Conservation (phyloP, 1,140 invertebrate genomes). For the Himalopsyche phryganea region DNA sequence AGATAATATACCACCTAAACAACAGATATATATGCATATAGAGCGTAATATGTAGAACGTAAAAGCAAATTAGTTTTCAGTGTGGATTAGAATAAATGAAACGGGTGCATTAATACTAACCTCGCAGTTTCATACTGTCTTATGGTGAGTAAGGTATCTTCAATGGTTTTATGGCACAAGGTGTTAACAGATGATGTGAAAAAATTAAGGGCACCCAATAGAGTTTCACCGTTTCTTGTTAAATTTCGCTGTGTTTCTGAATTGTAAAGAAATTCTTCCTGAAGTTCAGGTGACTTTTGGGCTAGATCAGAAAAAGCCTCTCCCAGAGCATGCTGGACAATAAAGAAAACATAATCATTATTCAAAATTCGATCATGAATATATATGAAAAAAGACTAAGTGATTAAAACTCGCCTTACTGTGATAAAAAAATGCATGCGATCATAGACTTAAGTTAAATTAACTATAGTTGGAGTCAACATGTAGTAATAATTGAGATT, state of each 20-base stretch:
- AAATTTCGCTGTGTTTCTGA: slow-evolving; percentile 91
- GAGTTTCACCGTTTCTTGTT: slow-evolving; percentile 89
- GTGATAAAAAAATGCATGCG: slow-evolving; percentile 9
- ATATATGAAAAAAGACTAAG: too few relatives aligned
- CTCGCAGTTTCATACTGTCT: slow-evolving; percentile 89
- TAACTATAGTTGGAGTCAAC: too few relatives aligned
- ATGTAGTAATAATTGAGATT: too few relatives aligned
- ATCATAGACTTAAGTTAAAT: slow-evolving; percentile 1
- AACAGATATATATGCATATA: too few relatives aligned
- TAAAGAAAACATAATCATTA: neutral
- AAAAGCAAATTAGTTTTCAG: too few relatives aligned
- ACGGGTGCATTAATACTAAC: too few relatives aligned
- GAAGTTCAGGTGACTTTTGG: slow-evolving; percentile 91
- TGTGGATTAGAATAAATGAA: too few relatives aligned
- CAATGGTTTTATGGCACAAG: slow-evolving; percentile 94
- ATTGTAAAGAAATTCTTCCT: slow-evolving; percentile 93
- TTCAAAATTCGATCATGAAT: neutral
- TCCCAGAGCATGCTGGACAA: slow-evolving; percentile 67
- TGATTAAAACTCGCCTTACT: too few relatives aligned
- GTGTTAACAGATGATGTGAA: slow-evolving; percentile 95
- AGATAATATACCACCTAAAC: too few relatives aligned
- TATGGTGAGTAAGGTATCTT: slow-evolving; percentile 91
- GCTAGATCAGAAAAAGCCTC: slow-evolving; percentile 93
- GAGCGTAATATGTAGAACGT: too few relatives aligned
- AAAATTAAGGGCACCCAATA: slow-evolving; percentile 90